phyloP scores from a whole-genome alignment of 2,113 vertebrate species.

The Bucco capensis region DNA sequence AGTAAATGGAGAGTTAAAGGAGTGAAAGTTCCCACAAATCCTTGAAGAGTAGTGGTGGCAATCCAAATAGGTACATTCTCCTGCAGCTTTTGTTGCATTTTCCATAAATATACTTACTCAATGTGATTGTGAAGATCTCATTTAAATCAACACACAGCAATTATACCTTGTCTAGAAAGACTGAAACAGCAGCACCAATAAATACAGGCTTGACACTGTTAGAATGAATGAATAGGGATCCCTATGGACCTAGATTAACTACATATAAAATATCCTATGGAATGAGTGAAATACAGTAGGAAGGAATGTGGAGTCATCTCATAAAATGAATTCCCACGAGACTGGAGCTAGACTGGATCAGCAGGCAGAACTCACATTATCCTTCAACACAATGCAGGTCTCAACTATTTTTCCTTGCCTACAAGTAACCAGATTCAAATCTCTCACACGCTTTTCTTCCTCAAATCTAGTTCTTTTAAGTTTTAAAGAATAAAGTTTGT shows the following conservation, averaged over 20 bases:
- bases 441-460: not conserved
- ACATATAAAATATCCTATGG: not conserved
- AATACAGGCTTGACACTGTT: not conserved
- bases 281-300: not conserved
- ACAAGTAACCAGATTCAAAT: not conserved
- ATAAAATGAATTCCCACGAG: not conserved
- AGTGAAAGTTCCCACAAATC: not conserved
- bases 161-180: not conserved
- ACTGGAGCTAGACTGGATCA: not conserved
- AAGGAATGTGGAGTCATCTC: not conserved
- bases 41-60: not conserved
- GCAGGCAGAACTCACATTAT: not conserved
- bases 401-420: not conserved
- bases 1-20: not conserved
- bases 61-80: not conserved
- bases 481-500: not conserved
- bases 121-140: not conserved
- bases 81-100: not conserved
- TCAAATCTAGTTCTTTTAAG: not conserved
- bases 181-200: constrained; percentile 1
- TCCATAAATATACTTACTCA: not conserved
- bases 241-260: not conserved
- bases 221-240: not conserved
- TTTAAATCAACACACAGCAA: not conserved
- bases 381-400: not conserved